These are phyloP conservation scores for Polypedilum pembai DNA, from an alignment of 1,140 invertebrate species.

Conservation along the genomic window DNA sequence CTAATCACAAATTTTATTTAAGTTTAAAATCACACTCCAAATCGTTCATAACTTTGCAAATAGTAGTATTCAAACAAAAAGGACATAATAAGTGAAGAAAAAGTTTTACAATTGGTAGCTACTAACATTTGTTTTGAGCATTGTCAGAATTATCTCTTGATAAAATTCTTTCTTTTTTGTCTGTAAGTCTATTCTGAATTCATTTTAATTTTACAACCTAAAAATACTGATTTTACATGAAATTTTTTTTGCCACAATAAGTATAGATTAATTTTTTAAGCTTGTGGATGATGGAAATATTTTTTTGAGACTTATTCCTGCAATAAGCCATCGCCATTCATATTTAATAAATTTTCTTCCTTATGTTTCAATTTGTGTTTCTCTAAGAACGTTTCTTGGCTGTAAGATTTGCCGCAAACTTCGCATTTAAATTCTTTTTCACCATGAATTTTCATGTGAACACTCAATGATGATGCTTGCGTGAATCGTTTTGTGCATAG, in stretches of 20 bases:
- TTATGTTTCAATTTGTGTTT: constrained; percentile 35
- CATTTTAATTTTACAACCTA: background rate
- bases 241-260: background rate
- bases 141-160: background rate
- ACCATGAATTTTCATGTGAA: constrained; percentile 55
- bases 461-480: constrained; percentile 51
- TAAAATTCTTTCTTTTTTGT: constrained; percentile 16
- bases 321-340: background rate
- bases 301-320: background rate
- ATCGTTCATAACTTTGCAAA: background rate
- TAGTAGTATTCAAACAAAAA: too few relatives aligned
- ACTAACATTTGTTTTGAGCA: background rate
- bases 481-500: constrained; percentile 54
- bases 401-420: constrained; percentile 44
- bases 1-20: background rate
- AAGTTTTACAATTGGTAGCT: background rate
- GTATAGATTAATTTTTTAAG: background rate
- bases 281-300: background rate
- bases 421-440: constrained; percentile 42
- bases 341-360: background rate
- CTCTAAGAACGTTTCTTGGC: constrained; percentile 42
- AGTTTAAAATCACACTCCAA: constrained; percentile 14
- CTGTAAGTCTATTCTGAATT: background rate
- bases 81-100: too few relatives aligned
- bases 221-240: constrained; percentile 5